Evolutionary conservation across 2,797 vertebrate genomes (phyloP), one percentile per base, ranked within the genome.

Genomic region (Chelidonichthys spinosus): DNA sequence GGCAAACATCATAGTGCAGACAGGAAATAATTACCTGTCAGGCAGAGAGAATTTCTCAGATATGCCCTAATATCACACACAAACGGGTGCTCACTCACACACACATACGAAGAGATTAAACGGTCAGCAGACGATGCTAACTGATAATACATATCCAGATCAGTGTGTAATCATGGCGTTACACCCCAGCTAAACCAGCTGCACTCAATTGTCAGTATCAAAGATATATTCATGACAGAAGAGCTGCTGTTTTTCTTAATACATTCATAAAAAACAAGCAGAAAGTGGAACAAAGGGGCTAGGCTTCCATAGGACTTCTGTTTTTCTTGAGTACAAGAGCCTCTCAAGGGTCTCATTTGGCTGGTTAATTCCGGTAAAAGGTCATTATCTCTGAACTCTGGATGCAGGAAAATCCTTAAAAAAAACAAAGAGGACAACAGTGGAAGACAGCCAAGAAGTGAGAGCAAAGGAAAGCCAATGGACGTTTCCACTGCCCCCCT

Each of bases 401-500:
- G 67, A 82, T 71, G 83, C 76, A 81, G 92, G 87, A 87, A 93
- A 88, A 85, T 74, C 77, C 84, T 81, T 87, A 40, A 66, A 78
- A 88, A 89, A 88, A 90, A 84, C 25, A 25, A 90, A 76, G 65
- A 85, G 81, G 85, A 94, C 92, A 94, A 94, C 86, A 90, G 91
- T 93, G 93, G 92, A 92, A 63, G 55, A 61, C 1, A 60, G 92
- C 93, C 93, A 94, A 92, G 86, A 66, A 63, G 60, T 40, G 55
- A 68, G 76, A 65, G 81, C 78, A 83, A 79, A 90, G 83, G 89
- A 79, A 92, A 92, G 74, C 65, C 79, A 69, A 54, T 32, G 71
- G 81, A 85, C 63, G 78, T 85, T 82, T 85, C 88, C 78, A 86
- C 79, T 46, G 77, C 69, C 37, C 81, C 85, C 66, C 86, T 81